Conservation (phyloP, 2,888 invertebrate species). For the Caenorhabditis sp. region DNA sequence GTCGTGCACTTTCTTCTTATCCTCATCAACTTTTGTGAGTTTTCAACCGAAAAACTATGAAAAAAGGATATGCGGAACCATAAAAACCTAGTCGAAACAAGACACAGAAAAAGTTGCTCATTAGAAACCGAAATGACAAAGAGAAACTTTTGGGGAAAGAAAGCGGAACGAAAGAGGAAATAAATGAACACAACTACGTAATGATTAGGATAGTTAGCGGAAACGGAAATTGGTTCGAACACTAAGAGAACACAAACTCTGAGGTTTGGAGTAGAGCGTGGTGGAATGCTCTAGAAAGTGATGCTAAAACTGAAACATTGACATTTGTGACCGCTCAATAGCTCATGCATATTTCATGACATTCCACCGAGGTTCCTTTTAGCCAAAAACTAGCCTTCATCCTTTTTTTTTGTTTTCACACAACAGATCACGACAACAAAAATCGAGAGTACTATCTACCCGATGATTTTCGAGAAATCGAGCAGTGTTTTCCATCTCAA, state of each 20-base stretch:
- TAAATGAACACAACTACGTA: slow-evolving; percentile 4
- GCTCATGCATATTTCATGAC: slow-evolving; percentile 17
- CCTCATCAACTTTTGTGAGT: slow-evolving; percentile 13
- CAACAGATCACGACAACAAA: not conserved
- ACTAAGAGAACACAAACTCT: not conserved
- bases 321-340: not conserved
- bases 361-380: not conserved
- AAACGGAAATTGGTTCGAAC: slow-evolving; percentile 16
- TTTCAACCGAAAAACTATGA: slow-evolving; percentile 17
- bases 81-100: slow-evolving; percentile 18
- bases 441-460: slow-evolving; percentile 2
- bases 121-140: slow-evolving; percentile 16
- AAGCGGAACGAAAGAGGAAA: not conserved
- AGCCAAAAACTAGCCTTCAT: not conserved
- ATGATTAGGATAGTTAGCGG: not conserved
- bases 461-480: not conserved
- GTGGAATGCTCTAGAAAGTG: not conserved
- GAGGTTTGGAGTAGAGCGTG: not conserved
- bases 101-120: slow-evolving; percentile 30
- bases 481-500: not conserved
- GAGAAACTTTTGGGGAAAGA: not conserved
- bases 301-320: slow-evolving; percentile 1
- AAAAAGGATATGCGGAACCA: slow-evolving; percentile 35
- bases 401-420: not conserved
- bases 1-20: slow-evolving; percentile 1